Evolutionary conservation across 1,140 invertebrate species (phyloP).

Genomic region (Drosophila arizonae): DNA sequence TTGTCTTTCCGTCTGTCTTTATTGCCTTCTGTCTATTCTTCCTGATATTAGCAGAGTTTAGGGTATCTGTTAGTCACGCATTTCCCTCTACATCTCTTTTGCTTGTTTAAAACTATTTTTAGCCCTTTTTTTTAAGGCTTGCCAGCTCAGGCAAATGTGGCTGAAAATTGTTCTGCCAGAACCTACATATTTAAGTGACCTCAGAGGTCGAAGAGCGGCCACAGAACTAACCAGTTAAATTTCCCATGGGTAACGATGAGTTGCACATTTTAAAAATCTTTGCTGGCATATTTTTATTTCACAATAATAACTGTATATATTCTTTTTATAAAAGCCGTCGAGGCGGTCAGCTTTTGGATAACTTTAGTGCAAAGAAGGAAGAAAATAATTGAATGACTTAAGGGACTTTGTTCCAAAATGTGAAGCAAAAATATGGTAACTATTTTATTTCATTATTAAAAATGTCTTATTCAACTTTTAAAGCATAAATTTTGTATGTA

Average conservation of each 20-base stretch:
- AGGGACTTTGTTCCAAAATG: neutral
- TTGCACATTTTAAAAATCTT: constrained; percentile 28
- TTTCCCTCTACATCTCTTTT: neutral
- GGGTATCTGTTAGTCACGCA: no score
- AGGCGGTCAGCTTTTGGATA: no score
- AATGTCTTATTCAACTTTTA: no score
- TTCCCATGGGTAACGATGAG: constrained; percentile 5
- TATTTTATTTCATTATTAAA: no score
- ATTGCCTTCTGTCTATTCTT: neutral
- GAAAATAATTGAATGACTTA: neutral
- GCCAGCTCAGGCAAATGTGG: constrained; percentile 5
- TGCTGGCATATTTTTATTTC: neutral
- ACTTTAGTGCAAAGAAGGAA: neutral
- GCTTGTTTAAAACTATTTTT: constrained; percentile 6
- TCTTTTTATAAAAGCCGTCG: neutral
- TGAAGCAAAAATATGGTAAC: no score
- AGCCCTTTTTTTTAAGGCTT: constrained; percentile 5
- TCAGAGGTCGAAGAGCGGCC: neutral
- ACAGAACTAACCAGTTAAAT: constrained; percentile 18
- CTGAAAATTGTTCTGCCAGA: constrained; percentile 21
- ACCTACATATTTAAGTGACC: constrained; percentile 19
- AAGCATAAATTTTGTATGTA: no score
- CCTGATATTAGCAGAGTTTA: no score
- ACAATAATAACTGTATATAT: constrained; percentile 12
- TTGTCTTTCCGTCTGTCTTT: neutral